These are phyloP conservation scores for Eupsilia transversa DNA, from an alignment of 2,888 invertebrate genomes.

Conservation along the genomic window DNA sequence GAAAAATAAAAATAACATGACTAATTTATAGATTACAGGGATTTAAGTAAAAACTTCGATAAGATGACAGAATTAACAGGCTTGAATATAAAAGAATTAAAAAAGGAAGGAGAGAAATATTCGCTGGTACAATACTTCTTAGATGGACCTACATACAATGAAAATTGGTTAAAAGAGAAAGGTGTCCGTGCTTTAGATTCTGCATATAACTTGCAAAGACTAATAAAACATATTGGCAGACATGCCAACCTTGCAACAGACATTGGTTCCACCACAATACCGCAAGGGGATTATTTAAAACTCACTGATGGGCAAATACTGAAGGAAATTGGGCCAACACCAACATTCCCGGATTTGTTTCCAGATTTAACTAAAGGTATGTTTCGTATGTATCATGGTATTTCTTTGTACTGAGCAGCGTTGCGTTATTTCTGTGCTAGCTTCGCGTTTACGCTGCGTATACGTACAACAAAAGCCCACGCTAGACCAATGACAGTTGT, in stretches of 20 bases:
- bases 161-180: conserved; percentile 74
- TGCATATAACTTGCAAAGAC: conserved; percentile 76
- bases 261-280: conserved; percentile 33
- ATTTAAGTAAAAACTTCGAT: conserved; percentile 74
- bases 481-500: neutral
- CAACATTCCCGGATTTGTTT: conserved; percentile 68
- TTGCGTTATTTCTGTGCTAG: neutral
- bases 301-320: conserved; percentile 65
- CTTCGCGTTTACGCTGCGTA: neutral
- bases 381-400: neutral
- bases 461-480: neutral
- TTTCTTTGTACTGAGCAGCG: neutral
- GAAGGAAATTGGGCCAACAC: conserved; percentile 76
- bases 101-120: conserved; percentile 78
- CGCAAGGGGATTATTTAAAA: conserved; percentile 65
- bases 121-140: conserved; percentile 81
- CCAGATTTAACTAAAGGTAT: conserved; percentile 63
- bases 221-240: conserved; percentile 77
- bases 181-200: conserved; percentile 78
- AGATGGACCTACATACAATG: conserved; percentile 77
- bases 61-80: conserved; percentile 82
- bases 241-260: conserved; percentile 71
- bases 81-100: conserved; percentile 79
- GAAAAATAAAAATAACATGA: neutral
- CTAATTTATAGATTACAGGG: conserved; percentile 76